phyloP scores from a whole-genome alignment of 1,140 invertebrate species.

The Drosophila pandora region DNA sequence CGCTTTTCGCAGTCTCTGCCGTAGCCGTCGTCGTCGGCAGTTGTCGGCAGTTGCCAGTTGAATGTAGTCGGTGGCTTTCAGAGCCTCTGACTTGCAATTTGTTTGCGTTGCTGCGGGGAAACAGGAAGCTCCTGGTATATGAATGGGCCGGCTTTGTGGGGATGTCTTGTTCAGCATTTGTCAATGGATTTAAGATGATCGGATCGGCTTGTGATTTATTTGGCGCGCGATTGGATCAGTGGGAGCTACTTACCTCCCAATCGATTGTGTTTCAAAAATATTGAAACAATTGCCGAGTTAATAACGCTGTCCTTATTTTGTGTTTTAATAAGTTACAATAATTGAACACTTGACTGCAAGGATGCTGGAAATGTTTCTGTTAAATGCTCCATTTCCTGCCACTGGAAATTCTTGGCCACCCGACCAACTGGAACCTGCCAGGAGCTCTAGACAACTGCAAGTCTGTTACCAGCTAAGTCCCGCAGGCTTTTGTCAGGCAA shows the following conservation, averaged over 20 bases:
- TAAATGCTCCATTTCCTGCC: conserved; percentile 61
- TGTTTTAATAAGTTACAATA: background rate
- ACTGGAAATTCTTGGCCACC: conserved; percentile 37
- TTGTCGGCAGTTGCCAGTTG: conserved; percentile 43
- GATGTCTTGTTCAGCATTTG: conserved; percentile 36
- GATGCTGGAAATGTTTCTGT: conserved; percentile 19
- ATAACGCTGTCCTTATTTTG: no score
- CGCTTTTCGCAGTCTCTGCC: conserved; percentile 4
- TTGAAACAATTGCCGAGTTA: no score
- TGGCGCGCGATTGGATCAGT: conserved; percentile 14
- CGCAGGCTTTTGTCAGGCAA: conserved; percentile 70
- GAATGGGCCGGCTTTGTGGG: conserved; percentile 23
- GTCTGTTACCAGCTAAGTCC: conserved; percentile 51
- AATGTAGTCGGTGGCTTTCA: conserved; percentile 32
- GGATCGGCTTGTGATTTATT: conserved; percentile 29
- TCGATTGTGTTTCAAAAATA: no score
- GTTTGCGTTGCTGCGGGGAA: conserved; percentile 23
- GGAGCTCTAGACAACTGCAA: conserved; percentile 33
- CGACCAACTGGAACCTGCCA: conserved; percentile 42
- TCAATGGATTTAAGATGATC: conserved; percentile 20
- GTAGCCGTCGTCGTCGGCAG: conserved; percentile 27
- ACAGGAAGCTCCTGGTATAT: conserved; percentile 32
- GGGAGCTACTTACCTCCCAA: background rate
- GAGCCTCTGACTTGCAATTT: conserved; percentile 45
- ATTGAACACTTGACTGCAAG: background rate